A percentile compares a stretch with the other conserved stretches of the same genome.
Evolutionary conservation across 2,888 invertebrate species (phyloP).

Genomic region (Polymixis lichenea): DNA sequence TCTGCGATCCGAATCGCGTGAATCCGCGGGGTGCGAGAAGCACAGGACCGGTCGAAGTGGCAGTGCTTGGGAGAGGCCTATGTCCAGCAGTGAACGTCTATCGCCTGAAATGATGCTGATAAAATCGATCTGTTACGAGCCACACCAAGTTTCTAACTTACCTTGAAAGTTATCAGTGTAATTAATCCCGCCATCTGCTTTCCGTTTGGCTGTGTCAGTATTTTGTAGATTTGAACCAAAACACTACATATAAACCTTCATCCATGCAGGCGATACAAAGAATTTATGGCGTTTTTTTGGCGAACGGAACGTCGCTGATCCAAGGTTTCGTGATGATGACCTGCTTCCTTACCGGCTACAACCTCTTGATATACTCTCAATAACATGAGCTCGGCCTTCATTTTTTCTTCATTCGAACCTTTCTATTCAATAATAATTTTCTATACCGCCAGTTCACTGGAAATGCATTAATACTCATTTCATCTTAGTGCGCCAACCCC

Average conservation of each 20-base stretch:
- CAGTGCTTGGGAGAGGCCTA: not conserved
- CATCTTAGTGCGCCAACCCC: too few species aligned
- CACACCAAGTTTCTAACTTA: not conserved
- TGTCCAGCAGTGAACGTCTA: not conserved
- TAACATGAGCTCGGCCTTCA: constrained; percentile 35
- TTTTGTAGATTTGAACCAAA: not conserved
- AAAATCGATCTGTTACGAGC: not conserved
- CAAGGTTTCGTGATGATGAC: constrained; percentile 51
- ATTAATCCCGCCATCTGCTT: not conserved
- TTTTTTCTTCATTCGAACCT: too few species aligned
- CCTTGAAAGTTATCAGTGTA: not conserved
- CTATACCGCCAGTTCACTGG: too few species aligned
- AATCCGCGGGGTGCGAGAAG: not conserved
- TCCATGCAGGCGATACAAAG: constrained; percentile 27
- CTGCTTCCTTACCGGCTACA: constrained; percentile 57
- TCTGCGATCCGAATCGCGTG: too few species aligned
- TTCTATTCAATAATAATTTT: too few species aligned
- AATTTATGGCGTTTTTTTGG: constrained; percentile 15
- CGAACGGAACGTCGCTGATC: constrained; percentile 47
- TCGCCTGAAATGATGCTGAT: not conserved
- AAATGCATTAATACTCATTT: too few species aligned
- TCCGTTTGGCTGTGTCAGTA: not conserved
- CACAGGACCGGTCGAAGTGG: not conserved
- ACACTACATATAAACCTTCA: not conserved
- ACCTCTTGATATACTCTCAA: constrained; percentile 51